A percentile compares a stretch with the other conserved stretches of the same genome.
Evolutionary conservation across 2,888 invertebrate species (phyloP).

Genomic region (Lasioglossum zephyrum): DNA sequence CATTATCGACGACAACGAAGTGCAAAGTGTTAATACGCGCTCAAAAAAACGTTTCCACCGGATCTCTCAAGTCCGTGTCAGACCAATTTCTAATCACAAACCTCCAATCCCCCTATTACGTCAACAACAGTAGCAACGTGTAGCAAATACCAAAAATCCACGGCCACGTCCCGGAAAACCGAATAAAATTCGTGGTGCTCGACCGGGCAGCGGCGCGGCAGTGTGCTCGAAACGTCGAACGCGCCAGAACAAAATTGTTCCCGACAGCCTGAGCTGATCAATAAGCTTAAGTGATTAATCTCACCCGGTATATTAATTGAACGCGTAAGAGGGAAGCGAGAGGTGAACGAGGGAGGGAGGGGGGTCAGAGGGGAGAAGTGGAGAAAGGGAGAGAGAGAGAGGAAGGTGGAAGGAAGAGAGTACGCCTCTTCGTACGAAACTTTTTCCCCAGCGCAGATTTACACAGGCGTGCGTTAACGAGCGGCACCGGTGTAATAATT

Average conservation of each 20-base stretch:
- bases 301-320: constrained; percentile 43
- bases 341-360: neutral
- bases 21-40: neutral
- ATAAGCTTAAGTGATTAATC: constrained; percentile 13
- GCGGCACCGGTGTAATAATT: constrained; percentile 68
- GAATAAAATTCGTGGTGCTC: neutral
- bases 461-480: constrained; percentile 66
- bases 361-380: neutral
- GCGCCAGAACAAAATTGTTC: neutral
- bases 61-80: neutral
- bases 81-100: neutral
- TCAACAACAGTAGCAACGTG: neutral
- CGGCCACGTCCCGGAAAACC: neutral
- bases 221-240: neutral
- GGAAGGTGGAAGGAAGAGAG: constrained; percentile 20
- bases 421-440: constrained; percentile 37
- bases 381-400: neutral
- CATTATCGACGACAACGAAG: too few relatives aligned
- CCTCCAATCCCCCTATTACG: neutral
- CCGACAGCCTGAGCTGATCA: constrained; percentile 11
- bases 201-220: neutral
- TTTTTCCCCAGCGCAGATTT: constrained; percentile 57
- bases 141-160: neutral
- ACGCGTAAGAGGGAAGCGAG: constrained; percentile 19
- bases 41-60: neutral